A percentile compares a stretch with the other conserved stretches of the same genome.
These are phyloP conservation scores for Pollenia amentaria DNA, from an alignment of 2,888 invertebrate genomes.

Conservation along the genomic window DNA sequence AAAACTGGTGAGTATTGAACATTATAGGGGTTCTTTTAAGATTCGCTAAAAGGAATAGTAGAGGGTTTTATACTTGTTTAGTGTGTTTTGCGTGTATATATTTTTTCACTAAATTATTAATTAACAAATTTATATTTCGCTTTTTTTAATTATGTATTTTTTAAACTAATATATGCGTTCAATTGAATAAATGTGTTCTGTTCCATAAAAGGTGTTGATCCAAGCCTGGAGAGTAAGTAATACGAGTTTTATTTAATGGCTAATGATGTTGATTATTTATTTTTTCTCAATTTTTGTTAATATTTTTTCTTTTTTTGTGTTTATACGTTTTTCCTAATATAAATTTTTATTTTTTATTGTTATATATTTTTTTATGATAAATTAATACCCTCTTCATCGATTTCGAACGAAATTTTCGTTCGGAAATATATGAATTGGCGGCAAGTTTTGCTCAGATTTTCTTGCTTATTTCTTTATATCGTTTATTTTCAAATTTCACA, in stretches of 20 bases:
- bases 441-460: no score
- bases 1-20: conserved; percentile 88
- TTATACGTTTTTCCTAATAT: conserved; percentile 19
- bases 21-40: background rate
- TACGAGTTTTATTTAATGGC: conserved; percentile 32
- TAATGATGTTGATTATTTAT: conserved; percentile 36
- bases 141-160: conserved; percentile 35
- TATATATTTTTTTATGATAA: no score
- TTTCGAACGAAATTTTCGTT: no score
- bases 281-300: background rate
- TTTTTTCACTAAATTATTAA: conserved; percentile 40
- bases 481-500: no score
- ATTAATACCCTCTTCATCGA: no score
- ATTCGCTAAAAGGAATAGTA: background rate
- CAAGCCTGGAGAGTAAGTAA: conserved; percentile 71
- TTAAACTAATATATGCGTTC: conserved; percentile 42
- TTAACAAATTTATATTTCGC: conserved; percentile 28
- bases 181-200: conserved; percentile 50
- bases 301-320: background rate
- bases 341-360: background rate
- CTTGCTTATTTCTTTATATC: no score
- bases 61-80: background rate
- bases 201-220: conserved; percentile 64
- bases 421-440: no score
- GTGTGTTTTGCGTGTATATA: conserved; percentile 1